Evolutionary conservation across 2,888 invertebrate genomes (phyloP), one percentile per base, ranked within the genome.

Genomic region (Subacronicta megacephala): DNA sequence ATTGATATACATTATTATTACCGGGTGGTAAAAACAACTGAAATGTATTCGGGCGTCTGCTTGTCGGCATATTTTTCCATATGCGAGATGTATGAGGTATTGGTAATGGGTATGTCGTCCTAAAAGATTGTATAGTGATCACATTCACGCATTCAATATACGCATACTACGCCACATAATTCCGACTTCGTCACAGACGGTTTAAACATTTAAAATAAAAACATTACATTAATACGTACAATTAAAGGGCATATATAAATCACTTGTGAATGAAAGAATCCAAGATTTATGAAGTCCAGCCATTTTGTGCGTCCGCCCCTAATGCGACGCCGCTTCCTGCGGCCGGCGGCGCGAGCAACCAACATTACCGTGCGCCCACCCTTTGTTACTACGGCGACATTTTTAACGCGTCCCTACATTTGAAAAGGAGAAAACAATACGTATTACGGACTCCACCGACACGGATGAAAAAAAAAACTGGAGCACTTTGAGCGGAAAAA

Each of bases 401-500:
- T 83, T 83, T 83, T 84, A 83, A 85, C 86, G 84, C 85, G 78
- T 84, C 81, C 83, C 78, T 83, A 81, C 81, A 60, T 81, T 80
- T 80, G 77, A 82, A 87, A 84, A 78, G 80, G 65, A 76, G 78
- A 69, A 81, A 84, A 86, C 87, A 86, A 87, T 87, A 83, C 87
- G 68, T 72, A 77, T 82, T 78, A 81, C 69, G 64, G 72, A 54
- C 53, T 75, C 70, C 68, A 69, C 77, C 76, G 82, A 75, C 78
- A 72, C 75, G 72, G 75, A 66, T 66, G 72, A 77, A 77, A 79
- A 83, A 23, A 88, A 87, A 85, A 84, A 84, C 77, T 80, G 84
- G 75, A 85, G 83, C 82, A 84, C 85, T 88, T 85, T 85, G 80
- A 88, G 90, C 87, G 85, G 83, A 87, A 91, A 89, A 87, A 82